A percentile compares a stretch with the other conserved stretches of the same genome.
phyloP scores from a whole-genome alignment of 2,113 vertebrate species.

The Eretmodus cyanostictus region DNA sequence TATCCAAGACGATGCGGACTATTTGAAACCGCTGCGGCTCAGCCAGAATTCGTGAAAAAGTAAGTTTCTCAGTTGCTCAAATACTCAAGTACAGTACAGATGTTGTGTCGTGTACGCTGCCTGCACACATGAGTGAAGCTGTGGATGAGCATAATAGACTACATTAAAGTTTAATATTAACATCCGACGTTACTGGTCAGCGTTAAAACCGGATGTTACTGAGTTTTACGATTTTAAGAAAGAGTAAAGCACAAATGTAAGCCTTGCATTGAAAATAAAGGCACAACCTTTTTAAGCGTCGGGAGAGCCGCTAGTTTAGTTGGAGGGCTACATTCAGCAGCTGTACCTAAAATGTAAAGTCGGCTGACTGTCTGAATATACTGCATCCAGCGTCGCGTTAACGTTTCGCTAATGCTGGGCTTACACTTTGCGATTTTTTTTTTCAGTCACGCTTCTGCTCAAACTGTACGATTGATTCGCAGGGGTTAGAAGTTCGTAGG shows the following conservation, averaged over 20 bases:
- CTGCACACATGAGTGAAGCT: background rate
- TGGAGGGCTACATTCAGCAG: background rate
- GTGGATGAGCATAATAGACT: background rate
- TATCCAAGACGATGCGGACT: background rate
- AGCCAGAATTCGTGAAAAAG: background rate
- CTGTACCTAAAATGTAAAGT: background rate
- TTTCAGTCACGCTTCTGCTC: too few species aligned
- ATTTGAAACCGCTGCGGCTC: background rate
- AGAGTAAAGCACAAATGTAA: background rate
- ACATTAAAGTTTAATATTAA: background rate
- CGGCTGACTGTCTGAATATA: background rate
- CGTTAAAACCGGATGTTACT: background rate
- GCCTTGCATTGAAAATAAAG: background rate
- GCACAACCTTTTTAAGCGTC: background rate
- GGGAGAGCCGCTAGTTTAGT: background rate
- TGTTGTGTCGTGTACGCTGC: background rate
- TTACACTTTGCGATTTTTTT: rapidly evolving
- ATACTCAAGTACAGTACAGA: background rate
- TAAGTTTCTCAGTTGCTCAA: background rate
- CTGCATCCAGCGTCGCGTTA: background rate
- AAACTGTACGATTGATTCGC: too few species aligned
- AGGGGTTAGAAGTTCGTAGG: too few species aligned
- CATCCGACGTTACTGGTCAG: background rate
- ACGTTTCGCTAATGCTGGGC: background rate
- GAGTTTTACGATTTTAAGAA: background rate